Percentiles rank a stretch among this genome's conserved stretches.
Conservation (phyloP, 2,888 invertebrate genomes). For the Stenoptilia bipunctidactyla region DNA sequence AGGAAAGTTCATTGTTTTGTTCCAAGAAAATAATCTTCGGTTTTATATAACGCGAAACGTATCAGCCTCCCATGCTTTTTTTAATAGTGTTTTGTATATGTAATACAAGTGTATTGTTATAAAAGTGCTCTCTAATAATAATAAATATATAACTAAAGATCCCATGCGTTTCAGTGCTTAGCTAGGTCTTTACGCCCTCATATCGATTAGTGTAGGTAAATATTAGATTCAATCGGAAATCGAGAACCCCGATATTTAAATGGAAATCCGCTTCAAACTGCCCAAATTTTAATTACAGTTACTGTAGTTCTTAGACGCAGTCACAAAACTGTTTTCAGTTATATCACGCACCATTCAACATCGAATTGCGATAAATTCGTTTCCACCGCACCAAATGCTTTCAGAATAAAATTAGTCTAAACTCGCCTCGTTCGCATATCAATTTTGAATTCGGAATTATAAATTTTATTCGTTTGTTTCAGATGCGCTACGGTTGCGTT, state of each 20-base stretch:
- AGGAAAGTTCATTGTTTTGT: no score
- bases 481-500: slow-evolving; percentile 25
- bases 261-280: slow-evolving; percentile 20
- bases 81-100: no score
- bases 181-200: no score
- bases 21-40: no score
- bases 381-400: slow-evolving; percentile 24
- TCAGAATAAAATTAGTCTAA: slow-evolving; percentile 23
- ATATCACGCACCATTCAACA: slow-evolving; percentile 36
- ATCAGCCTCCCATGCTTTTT: no score
- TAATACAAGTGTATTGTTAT: no score
- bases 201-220: no score
- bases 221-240: no score
- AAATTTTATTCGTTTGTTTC: slow-evolving; percentile 26
- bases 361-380: slow-evolving; percentile 26
- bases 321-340: slow-evolving; percentile 20
- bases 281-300: slow-evolving; percentile 31
- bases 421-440: slow-evolving; percentile 3
- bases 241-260: not conserved
- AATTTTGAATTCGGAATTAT: not conserved
- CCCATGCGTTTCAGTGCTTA: no score
- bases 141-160: no score
- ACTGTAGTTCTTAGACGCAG: slow-evolving; percentile 31
- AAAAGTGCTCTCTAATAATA: no score
- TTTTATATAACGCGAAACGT: no score